phyloP scores from a whole-genome alignment of 2,888 invertebrate species.

The Ceriagrion tenellum region DNA sequence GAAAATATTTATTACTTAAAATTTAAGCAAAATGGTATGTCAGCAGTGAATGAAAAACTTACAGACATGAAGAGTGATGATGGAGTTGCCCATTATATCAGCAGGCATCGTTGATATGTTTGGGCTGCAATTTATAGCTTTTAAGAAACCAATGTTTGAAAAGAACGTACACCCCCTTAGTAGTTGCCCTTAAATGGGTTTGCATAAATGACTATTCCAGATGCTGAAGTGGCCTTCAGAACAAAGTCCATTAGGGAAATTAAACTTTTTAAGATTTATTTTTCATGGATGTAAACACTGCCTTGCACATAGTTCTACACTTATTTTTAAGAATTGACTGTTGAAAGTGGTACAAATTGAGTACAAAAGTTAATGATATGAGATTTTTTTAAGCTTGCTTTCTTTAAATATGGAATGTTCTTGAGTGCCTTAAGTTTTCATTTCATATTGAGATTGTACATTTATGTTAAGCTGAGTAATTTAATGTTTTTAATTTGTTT shows the following conservation, averaged over 20 bases:
- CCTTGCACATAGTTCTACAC: slow-evolving; percentile 18
- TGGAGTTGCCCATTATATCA: background rate
- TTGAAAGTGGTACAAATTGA: slow-evolving; percentile 8
- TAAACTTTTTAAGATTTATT: background rate
- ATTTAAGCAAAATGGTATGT: background rate
- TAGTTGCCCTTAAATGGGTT: background rate
- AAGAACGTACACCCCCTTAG: background rate
- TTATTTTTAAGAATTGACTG: slow-evolving; percentile 22
- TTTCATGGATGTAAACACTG: slow-evolving; percentile 36
- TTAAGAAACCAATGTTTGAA: background rate
- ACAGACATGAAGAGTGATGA: background rate
- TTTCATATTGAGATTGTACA: slow-evolving; percentile 47
- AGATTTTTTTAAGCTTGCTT: slow-evolving; percentile 25
- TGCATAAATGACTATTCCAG: background rate
- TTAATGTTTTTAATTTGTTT: slow-evolving; percentile 44
- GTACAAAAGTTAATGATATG: background rate
- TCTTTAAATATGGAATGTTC: background rate
- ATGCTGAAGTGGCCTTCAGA: slow-evolving; percentile 19
- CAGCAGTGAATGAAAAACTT: background rate
- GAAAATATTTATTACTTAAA: background rate
- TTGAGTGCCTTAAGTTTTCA: slow-evolving; percentile 22
- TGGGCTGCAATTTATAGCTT: background rate
- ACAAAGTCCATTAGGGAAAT: background rate
- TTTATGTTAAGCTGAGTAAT: slow-evolving; percentile 43
- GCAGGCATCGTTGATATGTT: background rate